phyloP scores from a whole-genome alignment of 2,113 vertebrate genomes.

The Pholis gunnellus region DNA sequence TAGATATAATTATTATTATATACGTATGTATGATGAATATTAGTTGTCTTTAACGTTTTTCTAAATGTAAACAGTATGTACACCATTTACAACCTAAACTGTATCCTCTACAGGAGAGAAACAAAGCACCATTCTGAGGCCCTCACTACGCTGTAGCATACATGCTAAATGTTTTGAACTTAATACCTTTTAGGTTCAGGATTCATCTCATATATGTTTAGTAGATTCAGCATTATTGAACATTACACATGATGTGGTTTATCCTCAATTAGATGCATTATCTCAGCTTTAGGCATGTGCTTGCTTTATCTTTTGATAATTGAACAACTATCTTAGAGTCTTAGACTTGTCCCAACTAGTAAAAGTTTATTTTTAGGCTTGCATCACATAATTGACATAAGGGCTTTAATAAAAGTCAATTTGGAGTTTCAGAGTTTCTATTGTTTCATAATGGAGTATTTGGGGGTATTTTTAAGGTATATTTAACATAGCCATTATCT shows the following conservation, averaged over 20 bases:
- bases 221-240: conserved; percentile 2
- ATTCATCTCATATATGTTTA: neutral
- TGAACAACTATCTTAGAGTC: neutral
- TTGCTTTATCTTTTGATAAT: neutral
- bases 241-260: neutral
- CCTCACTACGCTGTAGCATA: neutral
- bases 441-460: neutral
- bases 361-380: neutral
- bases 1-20: neutral
- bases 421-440: neutral
- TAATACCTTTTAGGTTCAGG: neutral
- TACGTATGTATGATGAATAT: neutral
- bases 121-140: neutral
- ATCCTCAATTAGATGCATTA: neutral
- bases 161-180: neutral
- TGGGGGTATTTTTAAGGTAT: neutral
- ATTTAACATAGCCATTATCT: neutral
- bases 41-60: neutral
- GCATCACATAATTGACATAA: neutral
- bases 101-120: neutral
- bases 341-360: neutral
- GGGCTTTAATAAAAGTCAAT: neutral
- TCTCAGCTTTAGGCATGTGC: neutral
- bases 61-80: neutral
- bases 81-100: neutral